Conservation (phyloP, 2,797 vertebrate species). For the Okamejei kenojei region DNA sequence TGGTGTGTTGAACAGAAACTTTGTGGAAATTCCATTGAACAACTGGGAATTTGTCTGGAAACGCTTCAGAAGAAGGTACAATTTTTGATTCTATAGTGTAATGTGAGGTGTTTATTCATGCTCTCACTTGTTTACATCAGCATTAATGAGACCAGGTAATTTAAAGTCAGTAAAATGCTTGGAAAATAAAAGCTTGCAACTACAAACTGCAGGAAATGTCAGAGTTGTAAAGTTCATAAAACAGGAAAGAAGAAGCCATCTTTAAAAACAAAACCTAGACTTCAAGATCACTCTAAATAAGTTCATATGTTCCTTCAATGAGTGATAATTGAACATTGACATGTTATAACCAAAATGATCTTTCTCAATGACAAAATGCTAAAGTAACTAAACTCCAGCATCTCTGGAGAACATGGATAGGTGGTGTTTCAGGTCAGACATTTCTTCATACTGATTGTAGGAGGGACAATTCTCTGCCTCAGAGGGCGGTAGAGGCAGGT, state of each 20-base stretch:
- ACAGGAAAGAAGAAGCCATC: neutral
- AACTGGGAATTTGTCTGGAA: neutral
- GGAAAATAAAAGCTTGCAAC: neutral
- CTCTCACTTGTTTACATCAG: neutral
- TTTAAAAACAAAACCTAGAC: neutral
- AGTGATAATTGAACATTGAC: too few species aligned
- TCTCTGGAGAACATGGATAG: too few species aligned
- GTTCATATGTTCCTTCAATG: neutral
- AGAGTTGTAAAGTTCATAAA: neutral
- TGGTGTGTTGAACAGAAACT: slow-evolving; percentile 3
- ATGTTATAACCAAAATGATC: too few species aligned
- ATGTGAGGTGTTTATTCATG: neutral
- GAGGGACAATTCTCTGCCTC: too few species aligned
- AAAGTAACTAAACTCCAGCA: too few species aligned
- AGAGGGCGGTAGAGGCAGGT: too few species aligned
- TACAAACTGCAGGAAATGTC: neutral
- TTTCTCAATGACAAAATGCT: too few species aligned
- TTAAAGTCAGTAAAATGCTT: neutral
- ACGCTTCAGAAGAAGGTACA: neutral
- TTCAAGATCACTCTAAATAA: neutral
- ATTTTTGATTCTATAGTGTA: neutral
- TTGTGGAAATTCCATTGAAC: slow-evolving; percentile 1
- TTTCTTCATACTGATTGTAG: too few species aligned
- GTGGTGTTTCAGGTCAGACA: too few species aligned
- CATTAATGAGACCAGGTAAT: neutral